These are phyloP conservation scores for Eulithis prunata DNA, from an alignment of 2,888 invertebrate genomes.

Conservation along the genomic window DNA sequence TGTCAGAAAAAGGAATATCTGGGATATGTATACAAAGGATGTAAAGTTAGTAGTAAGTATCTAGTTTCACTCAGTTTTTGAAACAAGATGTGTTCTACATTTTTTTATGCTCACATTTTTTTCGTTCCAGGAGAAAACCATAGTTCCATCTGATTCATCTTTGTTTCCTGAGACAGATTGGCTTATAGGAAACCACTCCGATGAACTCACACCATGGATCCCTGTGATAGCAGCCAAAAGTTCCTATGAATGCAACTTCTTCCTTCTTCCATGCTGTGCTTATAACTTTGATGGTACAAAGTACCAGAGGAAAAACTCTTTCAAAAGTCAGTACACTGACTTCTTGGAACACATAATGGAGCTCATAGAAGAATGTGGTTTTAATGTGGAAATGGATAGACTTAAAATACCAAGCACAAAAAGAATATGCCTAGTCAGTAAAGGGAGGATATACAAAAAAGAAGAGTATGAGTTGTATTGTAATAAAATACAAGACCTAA, in stretches of 20 bases:
- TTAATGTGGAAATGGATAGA: constrained; percentile 89
- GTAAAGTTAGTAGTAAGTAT: constrained; percentile 86
- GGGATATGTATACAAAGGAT: constrained; percentile 90
- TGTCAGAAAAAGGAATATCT: constrained; percentile 93
- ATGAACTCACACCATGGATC: constrained; percentile 99
- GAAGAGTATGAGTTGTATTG: constrained; percentile 64
- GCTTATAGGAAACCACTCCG: constrained; percentile 99
- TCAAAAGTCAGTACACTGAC: constrained; percentile 90
- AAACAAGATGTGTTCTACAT: neutral
- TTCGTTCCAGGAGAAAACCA: constrained; percentile 84
- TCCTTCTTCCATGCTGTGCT: constrained; percentile 97
- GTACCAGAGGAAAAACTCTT: constrained; percentile 89
- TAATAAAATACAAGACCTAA: constrained; percentile 72
- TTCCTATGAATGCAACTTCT: constrained; percentile 90
- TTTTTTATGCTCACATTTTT: neutral
- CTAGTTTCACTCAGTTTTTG: neutral
- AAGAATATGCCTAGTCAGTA: constrained; percentile 91
- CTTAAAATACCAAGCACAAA: constrained; percentile 98
- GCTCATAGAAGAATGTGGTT: constrained; percentile 89
- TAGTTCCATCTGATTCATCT: constrained; percentile 87
- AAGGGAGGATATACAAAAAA: constrained; percentile 71
- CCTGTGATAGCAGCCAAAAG: constrained; percentile 94
- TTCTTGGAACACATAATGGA: constrained; percentile 87
- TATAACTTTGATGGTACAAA: constrained; percentile 95
- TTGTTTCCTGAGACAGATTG: constrained; percentile 91